These are phyloP conservation scores for Emydoidea blandingii DNA, from an alignment of 2,797 vertebrate species.

Conservation along the genomic window DNA sequence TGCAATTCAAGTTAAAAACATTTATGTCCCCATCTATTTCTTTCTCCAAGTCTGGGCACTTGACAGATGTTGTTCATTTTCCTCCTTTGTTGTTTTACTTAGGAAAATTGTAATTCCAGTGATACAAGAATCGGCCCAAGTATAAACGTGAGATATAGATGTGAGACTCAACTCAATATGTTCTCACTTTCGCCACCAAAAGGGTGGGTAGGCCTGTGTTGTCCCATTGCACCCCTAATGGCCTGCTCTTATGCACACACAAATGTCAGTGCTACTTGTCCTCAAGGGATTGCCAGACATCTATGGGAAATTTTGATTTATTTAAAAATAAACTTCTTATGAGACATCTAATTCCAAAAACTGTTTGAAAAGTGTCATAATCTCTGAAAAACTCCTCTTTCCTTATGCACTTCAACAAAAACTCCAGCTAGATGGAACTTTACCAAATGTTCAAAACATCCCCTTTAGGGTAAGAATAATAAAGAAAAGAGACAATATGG, in stretches of 20 bases:
- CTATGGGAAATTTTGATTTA: background rate
- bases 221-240: too few species aligned
- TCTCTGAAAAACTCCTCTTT: background rate
- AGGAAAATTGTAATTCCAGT: background rate
- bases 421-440: background rate
- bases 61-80: fast-evolving
- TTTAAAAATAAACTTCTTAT: background rate
- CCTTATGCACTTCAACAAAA: background rate
- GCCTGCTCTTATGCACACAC: too few species aligned
- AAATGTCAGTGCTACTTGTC: too few species aligned
- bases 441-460: background rate
- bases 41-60: background rate
- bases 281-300: background rate
- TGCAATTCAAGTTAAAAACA: background rate
- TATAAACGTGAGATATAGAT: too few species aligned
- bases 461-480: background rate
- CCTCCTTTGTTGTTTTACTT: background rate
- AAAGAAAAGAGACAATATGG: background rate
- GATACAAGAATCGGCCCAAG: background rate
- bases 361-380: background rate
- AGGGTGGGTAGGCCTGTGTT: too few species aligned
- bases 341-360: background rate
- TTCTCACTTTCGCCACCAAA: too few species aligned
- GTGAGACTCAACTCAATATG: too few species aligned
- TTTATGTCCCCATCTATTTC: fast-evolving